Evolutionary conservation across 2,888 invertebrate genomes (phyloP), one percentile per base, ranked within the genome.

Genomic region (Drosophila dives): DNA sequence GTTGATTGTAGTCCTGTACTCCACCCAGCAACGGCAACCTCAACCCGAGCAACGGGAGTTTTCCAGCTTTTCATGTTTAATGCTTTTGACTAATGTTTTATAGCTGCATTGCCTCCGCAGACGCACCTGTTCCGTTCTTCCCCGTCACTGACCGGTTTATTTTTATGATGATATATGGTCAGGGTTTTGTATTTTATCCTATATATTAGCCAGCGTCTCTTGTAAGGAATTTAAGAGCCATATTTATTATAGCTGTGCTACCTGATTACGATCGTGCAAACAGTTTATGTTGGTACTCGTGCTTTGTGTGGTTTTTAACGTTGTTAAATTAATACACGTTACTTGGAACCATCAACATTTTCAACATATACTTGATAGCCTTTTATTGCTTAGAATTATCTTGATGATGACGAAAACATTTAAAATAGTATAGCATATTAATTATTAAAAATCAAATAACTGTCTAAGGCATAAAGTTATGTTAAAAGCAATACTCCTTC

Each of bases 141-240:
- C 56, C 53, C 45, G 65, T 65, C 64, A 64, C 33, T 65, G 68
- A 66, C 71, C 71, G 68, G 65, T 76, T 83, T 75, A 72, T 75
- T 74, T 80, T 80, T 86, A 85, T 86, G 73, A 85, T 85, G 85
- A 85, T 85, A 86, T 86, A 85, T 81, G 85, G 81, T 70, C 75
- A 60, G 63, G 42, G 40, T 51, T 66, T 64, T 61, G 68, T 38
- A 64, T 53, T 58, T 69, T 64, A 65, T 67, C 62, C 68, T 79
- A 63, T 72, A 64, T 65, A 65, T 48, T 61, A 59, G 58, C 49
- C 26, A 29, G 45, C 20, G 64, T 50, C 80, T 64, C 60, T 70
- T 71, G 67, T 65, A 71, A 72, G 69, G 74, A 86, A 77, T 75
- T 89, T 77, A 65, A 68, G 70, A 64, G 42, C 45, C 59, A 72